Evolutionary conservation across 2,113 vertebrate species (phyloP).

Genomic region (Alligator sinensis): DNA sequence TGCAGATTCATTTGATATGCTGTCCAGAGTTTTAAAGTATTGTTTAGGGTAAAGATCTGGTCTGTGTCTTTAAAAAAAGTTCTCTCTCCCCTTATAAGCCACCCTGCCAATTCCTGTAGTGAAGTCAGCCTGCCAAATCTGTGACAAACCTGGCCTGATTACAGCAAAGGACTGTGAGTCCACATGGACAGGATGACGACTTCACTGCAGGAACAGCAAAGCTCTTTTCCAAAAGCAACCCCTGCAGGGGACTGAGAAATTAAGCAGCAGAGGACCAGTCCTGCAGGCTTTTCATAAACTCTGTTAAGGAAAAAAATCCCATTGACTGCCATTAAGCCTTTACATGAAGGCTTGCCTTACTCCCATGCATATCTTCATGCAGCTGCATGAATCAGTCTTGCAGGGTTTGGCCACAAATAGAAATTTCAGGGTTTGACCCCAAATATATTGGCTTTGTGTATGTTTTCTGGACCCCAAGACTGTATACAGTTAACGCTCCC

Average conservation of each 20-base stretch:
- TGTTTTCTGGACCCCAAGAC: not conserved
- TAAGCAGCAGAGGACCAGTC: conserved; percentile 21
- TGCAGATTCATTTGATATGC: not conserved
- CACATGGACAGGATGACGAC: not conserved
- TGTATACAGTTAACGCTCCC: not conserved
- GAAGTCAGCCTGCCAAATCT: not conserved
- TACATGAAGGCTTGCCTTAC: not conserved
- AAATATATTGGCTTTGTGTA: not conserved
- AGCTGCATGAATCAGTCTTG: not conserved
- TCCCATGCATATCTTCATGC: not conserved
- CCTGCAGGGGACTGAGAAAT: conserved; percentile 44
- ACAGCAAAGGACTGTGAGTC: not conserved
- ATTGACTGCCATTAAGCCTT: not conserved
- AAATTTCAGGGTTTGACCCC: not conserved
- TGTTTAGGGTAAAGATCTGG: not conserved
- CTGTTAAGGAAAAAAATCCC: not conserved
- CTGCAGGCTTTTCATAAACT: not conserved
- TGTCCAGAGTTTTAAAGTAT: not conserved
- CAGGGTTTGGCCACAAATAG: not conserved
- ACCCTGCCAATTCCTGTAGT: fast-evolving
- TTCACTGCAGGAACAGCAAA: conserved; percentile 57
- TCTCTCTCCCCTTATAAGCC: not conserved
- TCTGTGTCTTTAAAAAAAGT: not conserved
- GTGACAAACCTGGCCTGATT: not conserved
- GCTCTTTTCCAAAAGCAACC: conserved; percentile 47